phyloP scores from a whole-genome alignment of 2,888 invertebrate genomes.

The Cataglyphis cursor region DNA sequence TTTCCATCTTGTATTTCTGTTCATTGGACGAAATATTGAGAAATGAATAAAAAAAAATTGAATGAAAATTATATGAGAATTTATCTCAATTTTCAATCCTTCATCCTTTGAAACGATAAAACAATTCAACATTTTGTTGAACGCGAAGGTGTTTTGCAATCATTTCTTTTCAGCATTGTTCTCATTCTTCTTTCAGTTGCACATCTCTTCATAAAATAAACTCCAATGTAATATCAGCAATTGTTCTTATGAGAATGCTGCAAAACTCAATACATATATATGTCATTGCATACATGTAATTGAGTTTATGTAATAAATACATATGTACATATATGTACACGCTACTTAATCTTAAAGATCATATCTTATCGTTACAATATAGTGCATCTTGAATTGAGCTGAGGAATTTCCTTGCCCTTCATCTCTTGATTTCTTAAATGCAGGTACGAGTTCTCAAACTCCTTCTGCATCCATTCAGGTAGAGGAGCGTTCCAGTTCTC shows the following conservation, averaged over 20 bases:
- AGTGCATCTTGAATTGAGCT: constrained; percentile 16
- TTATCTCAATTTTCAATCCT: neutral
- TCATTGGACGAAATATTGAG: too few relatives aligned
- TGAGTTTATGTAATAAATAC: constrained; percentile 6
- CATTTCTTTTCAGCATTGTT: neutral
- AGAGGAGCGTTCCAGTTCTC: constrained; percentile 93
- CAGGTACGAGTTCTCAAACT: constrained; percentile 90
- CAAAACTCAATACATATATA: neutral
- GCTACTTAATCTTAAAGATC: constrained; percentile 1
- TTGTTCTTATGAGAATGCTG: neutral
- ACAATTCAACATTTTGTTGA: neutral
- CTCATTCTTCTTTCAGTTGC: neutral
- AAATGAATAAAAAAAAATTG: neutral
- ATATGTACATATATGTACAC: neutral
- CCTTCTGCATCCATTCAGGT: constrained; percentile 92
- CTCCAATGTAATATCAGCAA: neutral
- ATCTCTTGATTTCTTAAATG: constrained; percentile 90
- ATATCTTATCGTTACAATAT: constrained; percentile 50
- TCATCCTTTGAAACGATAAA: neutral
- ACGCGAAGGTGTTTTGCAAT: neutral
- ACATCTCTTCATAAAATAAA: neutral
- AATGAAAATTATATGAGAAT: neutral
- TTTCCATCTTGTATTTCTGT: too few relatives aligned
- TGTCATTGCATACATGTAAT: neutral
- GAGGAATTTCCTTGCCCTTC: constrained; percentile 79